Conservation (phyloP, 2,888 invertebrate genomes). For the Pandemis corylana region DNA sequence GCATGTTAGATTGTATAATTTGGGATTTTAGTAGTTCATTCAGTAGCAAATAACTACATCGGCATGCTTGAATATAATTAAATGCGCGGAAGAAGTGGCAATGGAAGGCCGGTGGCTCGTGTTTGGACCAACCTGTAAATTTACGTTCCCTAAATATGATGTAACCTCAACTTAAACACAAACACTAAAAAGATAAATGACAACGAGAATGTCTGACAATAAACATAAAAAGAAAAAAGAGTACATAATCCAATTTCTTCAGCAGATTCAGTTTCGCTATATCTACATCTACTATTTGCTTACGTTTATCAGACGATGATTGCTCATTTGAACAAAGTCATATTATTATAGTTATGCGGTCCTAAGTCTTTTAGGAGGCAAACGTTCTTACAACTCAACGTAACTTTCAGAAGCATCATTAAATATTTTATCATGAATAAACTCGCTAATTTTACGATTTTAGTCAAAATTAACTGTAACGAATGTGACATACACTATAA, state of each 20-base stretch:
- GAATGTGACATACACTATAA: constrained; percentile 9
- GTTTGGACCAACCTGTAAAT: constrained; percentile 5
- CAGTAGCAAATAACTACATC: constrained; percentile 3
- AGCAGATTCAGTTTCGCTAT: neutral
- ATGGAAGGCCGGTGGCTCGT: neutral
- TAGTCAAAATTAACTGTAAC: constrained; percentile 14
- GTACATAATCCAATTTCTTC: neutral
- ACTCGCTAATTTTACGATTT: neutral
- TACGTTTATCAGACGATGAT: neutral
- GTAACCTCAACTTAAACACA: neutral
- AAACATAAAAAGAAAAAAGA: too few relatives aligned
- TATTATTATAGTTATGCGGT: too few relatives aligned
- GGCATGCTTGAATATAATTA: constrained; percentile 19
- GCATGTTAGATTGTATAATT: neutral
- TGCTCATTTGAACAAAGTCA: neutral
- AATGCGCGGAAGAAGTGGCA: constrained; percentile 4
- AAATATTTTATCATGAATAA: neutral
- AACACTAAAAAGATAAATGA: neutral
- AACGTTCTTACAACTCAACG: neutral
- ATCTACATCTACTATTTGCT: neutral
- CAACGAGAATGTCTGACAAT: neutral
- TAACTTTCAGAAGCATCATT: neutral
- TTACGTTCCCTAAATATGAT: neutral
- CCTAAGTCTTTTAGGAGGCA: neutral
- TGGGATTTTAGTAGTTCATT: neutral